Percentiles rank a stretch among this genome's conserved stretches.
phyloP scores from a whole-genome alignment of 2,113 vertebrate species.

The Ameiurus melas region DNA sequence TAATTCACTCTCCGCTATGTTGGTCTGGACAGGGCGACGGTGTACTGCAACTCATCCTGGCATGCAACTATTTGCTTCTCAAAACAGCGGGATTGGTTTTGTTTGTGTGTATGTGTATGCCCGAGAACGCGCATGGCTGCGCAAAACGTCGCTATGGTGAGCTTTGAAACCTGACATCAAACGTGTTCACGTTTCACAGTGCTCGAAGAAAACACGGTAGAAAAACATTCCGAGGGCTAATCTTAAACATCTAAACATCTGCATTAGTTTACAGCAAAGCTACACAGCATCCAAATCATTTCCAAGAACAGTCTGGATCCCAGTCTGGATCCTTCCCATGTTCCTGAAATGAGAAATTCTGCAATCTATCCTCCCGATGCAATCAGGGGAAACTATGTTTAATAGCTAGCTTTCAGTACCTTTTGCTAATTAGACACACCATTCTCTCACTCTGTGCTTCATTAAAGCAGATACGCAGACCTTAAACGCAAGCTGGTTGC shows the following conservation, averaged over 20 bases:
- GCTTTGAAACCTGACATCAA: not conserved
- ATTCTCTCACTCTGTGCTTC: slow-evolving; percentile 35
- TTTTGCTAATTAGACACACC: slow-evolving; percentile 51
- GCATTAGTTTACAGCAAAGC: not conserved
- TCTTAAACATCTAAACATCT: slow-evolving; percentile 21
- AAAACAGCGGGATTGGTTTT: slow-evolving; percentile 43
- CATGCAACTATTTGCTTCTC: slow-evolving; percentile 45
- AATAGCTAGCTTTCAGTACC: slow-evolving; percentile 41
- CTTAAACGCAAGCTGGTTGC: slow-evolving; percentile 44
- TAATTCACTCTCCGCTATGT: slow-evolving; percentile 69
- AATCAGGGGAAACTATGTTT: slow-evolving; percentile 47
- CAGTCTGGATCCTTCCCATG: not conserved
- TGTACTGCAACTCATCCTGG: slow-evolving; percentile 63
- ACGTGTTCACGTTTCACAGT: not conserved
- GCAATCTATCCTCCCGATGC: slow-evolving; percentile 13
- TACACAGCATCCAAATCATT: not conserved
- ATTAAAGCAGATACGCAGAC: slow-evolving; percentile 36
- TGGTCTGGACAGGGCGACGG: slow-evolving; percentile 61
- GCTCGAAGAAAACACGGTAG: not conserved
- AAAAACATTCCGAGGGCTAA: not conserved
- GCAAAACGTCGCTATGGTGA: slow-evolving; percentile 42
- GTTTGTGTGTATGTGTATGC: not conserved
- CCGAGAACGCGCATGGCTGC: slow-evolving; percentile 45
- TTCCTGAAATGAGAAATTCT: slow-evolving; percentile 27
- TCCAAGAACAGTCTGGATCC: not conserved